These are phyloP conservation scores for Drosophila recens DNA, from an alignment of 2,888 invertebrate genomes.

Conservation along the genomic window DNA sequence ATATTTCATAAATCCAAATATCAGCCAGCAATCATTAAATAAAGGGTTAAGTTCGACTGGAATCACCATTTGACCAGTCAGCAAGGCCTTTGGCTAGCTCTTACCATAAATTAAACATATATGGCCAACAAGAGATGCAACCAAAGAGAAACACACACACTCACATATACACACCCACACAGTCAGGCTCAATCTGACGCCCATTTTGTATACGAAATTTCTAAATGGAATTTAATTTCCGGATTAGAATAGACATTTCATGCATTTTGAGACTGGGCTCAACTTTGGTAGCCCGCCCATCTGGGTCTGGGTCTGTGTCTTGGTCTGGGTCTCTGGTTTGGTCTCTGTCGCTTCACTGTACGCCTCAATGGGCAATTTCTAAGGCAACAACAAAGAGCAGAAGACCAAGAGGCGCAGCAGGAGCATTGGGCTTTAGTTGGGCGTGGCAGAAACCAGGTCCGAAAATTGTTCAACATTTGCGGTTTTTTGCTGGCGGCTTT, in stretches of 20 bases:
- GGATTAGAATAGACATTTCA: slow-evolving; percentile 81
- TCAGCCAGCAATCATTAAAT: slow-evolving; percentile 28
- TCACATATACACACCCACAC: slow-evolving; percentile 4
- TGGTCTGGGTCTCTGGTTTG: slow-evolving; percentile 22
- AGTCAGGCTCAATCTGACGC: slow-evolving; percentile 21
- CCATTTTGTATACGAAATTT: slow-evolving; percentile 74
- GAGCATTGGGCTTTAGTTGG: slow-evolving; percentile 18
- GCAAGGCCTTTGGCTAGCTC: slow-evolving; percentile 25
- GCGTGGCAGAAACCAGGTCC: slow-evolving; percentile 28
- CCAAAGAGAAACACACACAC: slow-evolving; percentile 3
- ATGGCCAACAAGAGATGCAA: slow-evolving; percentile 39
- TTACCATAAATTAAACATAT: slow-evolving; percentile 70
- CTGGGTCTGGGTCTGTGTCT: slow-evolving; percentile 6
- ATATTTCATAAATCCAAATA: slow-evolving; percentile 18
- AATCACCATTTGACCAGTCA: slow-evolving; percentile 31
- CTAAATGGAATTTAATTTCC: slow-evolving; percentile 82
- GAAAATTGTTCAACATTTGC: slow-evolving; percentile 55
- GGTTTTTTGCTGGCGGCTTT: slow-evolving; percentile 40
- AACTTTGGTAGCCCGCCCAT: slow-evolving; percentile 41
- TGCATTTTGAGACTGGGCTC: slow-evolving; percentile 64
- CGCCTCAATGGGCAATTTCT: slow-evolving; percentile 72
- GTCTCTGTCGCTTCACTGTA: slow-evolving; percentile 37
- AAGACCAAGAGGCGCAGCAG: background rate
- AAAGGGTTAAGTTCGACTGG: slow-evolving; percentile 56
- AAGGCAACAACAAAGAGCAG: slow-evolving; percentile 29